These are phyloP conservation scores for Gymnogyps californianus DNA, from an alignment of 2,113 vertebrate species.

Conservation along the genomic window DNA sequence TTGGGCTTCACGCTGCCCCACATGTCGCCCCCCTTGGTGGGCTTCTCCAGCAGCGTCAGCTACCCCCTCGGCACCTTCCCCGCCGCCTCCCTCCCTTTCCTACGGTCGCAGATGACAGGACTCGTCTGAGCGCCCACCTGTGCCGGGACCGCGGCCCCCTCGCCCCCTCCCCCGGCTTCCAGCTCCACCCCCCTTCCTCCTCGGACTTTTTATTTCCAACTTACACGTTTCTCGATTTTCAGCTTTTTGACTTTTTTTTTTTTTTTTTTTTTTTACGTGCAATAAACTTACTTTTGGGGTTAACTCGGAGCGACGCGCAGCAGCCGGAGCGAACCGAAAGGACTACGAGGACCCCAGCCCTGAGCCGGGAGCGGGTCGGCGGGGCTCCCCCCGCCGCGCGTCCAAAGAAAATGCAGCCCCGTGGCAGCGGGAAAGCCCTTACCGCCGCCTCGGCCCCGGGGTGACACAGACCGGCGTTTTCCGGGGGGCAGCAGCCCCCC, in stretches of 20 bases:
- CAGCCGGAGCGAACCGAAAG: background rate
- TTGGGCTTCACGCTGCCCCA: conserved; percentile 77
- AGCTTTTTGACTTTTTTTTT: background rate
- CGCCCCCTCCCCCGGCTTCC: background rate
- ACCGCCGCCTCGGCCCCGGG: no score
- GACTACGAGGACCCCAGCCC: background rate
- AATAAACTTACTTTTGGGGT: conserved; percentile 54
- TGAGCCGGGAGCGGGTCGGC: background rate
- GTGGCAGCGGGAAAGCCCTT: background rate
- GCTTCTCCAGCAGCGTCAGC: conserved; percentile 78
- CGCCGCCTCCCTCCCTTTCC: conserved; percentile 77
- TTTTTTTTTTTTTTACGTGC: background rate
- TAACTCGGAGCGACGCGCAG: background rate
- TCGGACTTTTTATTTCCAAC: conserved; percentile 19
- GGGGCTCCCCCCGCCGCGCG: background rate
- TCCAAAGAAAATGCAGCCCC: conserved; percentile 37
- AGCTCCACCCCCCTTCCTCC: background rate
- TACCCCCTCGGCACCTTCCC: conserved; percentile 86
- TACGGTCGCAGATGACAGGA: conserved; percentile 89
- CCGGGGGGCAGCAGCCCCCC: no score
- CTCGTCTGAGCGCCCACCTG: conserved; percentile 77
- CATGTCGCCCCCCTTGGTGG: conserved; percentile 74
- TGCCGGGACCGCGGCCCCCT: background rate
- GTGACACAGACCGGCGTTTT: background rate
- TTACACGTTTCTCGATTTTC: conserved; percentile 14